Evolutionary conservation across 2,113 vertebrate species (phyloP), one percentile per base, ranked within the genome.

Genomic region (Myotis brandtii): DNA sequence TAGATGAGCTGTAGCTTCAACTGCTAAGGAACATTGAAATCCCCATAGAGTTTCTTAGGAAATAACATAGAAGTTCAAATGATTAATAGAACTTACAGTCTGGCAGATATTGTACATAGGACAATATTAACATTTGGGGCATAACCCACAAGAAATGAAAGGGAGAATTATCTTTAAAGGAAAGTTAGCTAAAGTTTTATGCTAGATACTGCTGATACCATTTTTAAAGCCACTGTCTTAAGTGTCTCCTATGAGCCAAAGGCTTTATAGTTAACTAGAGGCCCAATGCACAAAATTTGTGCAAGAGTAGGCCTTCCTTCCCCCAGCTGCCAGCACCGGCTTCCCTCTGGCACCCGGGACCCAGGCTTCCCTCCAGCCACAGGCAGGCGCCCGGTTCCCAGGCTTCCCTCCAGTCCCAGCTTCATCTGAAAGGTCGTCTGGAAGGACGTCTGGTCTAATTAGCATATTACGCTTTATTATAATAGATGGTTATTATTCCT

Each of bases 121-220:
- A 96, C 84, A 16, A 72, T 62, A 79, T 5, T 80, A 50, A 82
- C 34, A 76, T 87, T 90, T 94, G 25, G 90, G 66, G 8, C 70
- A 64, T 83, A 40, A 54, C 25, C 62, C 37, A 79, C 34, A 80
- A 94, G 73, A 94, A 83, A 27, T 75, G 86, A 94, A 87, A 75
- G 32, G 80, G 27, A 86, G 18, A 54, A 34, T 81, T 80, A 16
- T 64, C 93, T 96, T 85, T 83, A 20, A 34, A 97, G 85, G 76
- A n/a, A 52, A 76, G 16, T 37, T 3, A 82, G 27, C 40, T 69
- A 30, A 75, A 89, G n/a, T 21, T 73, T 54, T 70, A 48, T 70
- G 75, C 43, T 48, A 75, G 75, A 27, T 87, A 66, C 27, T 69
- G 9, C 43, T 86, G 67, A n/a, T 70, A 70, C 72, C 9, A 25